Evolutionary conservation across 2,888 invertebrate genomes (phyloP), one percentile per base, ranked within the genome.

Genomic region (Andrena minutula): DNA sequence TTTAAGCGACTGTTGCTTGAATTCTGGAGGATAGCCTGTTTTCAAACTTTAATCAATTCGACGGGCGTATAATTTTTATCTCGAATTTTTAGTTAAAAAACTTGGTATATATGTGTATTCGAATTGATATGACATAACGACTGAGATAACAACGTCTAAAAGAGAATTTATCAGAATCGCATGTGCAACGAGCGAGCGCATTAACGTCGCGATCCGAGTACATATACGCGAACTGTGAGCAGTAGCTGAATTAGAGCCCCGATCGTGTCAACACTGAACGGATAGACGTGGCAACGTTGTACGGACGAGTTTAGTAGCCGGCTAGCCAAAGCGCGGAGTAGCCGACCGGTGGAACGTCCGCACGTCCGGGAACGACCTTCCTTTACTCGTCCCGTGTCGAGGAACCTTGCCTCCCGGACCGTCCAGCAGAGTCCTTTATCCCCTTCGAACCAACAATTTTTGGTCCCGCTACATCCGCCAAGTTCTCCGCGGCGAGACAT

Each of bases 291-390:
- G 91, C 91, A 90, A 90, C 91, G 82, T 83, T 72, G 91, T 84
- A 72, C 79, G 86, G 77, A 84, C 85, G 87, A 89, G 89, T 90
- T 89, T 90, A 90, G 89, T 91, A 90, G 88, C 88, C 88, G 88
- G 84, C 85, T 83, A 86, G 81, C 83, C 88, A 84, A 79, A 80
- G 80, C 79, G 49, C 82, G 78, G 84, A 87, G 82, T 81, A 76
- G 86, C 75, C 75, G 80, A 73, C 77, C 83, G 83, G 82, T 86
- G 86, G 89, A 88, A 88, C 86, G 88, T 87, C 88, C 87, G 87
- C 82, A 79, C 78, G 87, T 86, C 85, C 82, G 83, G 88, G 87
- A 85, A 87, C 85, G 87, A 87, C 84, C 86, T 88, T 84, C 83
- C 84, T 82, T 86, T 84, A 83, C 77, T 65, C 80, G 86, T 83